A percentile compares a stretch with the other conserved stretches of the same genome.
Conservation (phyloP, 1,140 invertebrate genomes). For the Galendromus occidentalis region DNA sequence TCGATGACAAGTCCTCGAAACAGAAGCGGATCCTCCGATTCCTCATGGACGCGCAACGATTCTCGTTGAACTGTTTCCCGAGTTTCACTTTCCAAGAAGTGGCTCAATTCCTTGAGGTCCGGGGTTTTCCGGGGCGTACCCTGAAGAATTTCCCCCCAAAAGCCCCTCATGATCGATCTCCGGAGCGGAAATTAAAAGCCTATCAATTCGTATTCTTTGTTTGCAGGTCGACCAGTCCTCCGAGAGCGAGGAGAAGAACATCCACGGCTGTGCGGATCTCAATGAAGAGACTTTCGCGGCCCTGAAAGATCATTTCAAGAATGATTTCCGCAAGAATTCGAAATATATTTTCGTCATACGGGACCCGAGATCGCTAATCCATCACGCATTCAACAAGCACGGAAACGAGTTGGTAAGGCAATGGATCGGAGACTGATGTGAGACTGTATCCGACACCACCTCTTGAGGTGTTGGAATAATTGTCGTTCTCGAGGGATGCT, state of each 20-base stretch:
- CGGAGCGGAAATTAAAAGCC: too few species aligned
- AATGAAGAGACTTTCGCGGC: not conserved
- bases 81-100: not conserved
- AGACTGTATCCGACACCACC: too few species aligned
- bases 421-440: too few species aligned
- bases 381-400: not conserved
- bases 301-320: not conserved
- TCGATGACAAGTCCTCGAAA: not conserved
- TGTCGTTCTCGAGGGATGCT: too few species aligned
- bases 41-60: not conserved
- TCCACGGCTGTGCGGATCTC: not conserved
- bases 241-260: not conserved
- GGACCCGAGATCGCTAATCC: not conserved
- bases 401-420: not conserved
- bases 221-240: not conserved
- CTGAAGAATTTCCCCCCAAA: too few species aligned
- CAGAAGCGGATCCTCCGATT: not conserved
- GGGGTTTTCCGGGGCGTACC: too few species aligned
- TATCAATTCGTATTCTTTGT: too few species aligned
- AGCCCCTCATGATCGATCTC: too few species aligned
- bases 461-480: too few species aligned
- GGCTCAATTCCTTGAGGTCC: not conserved
- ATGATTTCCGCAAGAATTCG: not conserved
- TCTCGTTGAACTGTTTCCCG: not conserved
- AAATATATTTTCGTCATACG: not conserved